phyloP scores from a whole-genome alignment of 2,888 invertebrate species.

The Caenorhabditis wallacei region DNA sequence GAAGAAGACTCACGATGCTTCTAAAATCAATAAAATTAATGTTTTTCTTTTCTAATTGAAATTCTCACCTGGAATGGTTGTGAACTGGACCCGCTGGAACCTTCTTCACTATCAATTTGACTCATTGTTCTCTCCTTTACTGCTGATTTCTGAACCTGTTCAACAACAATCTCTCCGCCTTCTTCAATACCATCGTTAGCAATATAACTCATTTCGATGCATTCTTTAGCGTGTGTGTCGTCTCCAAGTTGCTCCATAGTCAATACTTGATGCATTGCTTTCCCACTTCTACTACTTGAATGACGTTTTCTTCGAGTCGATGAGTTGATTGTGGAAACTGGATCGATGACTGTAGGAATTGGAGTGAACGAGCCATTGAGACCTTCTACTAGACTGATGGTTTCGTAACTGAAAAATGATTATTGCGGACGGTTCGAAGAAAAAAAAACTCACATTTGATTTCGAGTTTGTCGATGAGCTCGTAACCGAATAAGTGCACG shows the following conservation, averaged over 20 bases:
- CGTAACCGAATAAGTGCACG: constrained; percentile 95
- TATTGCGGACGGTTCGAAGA: neutral
- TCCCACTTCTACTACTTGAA: constrained; percentile 39
- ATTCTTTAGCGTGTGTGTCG: constrained; percentile 24
- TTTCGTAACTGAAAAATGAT: constrained; percentile 75
- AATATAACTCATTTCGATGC: constrained; percentile 65
- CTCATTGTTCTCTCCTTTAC: constrained; percentile 1
- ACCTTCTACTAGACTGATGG: constrained; percentile 80
- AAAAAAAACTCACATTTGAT: constrained; percentile 60
- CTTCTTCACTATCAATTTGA: constrained; percentile 32
- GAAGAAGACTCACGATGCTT: constrained; percentile 10
- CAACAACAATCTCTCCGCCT: constrained; percentile 3
- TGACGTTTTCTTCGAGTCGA: constrained; percentile 46
- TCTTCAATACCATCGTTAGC: constrained; percentile 38
- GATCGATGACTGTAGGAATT: constrained; percentile 29
- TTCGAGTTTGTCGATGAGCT: constrained; percentile 85
- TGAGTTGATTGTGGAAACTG: constrained; percentile 41
- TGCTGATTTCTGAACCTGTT: constrained; percentile 2
- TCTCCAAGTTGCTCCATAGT: constrained; percentile 59
- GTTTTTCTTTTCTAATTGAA: too few relatives aligned
- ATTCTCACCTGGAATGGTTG: constrained; percentile 39
- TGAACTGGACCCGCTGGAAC: constrained; percentile 37
- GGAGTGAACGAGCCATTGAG: constrained; percentile 33
- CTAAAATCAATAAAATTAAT: constrained; percentile 21
- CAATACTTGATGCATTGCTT: constrained; percentile 58